These are phyloP conservation scores for Macrophya alboannulata DNA, from an alignment of 2,888 invertebrate genomes.

Conservation along the genomic window DNA sequence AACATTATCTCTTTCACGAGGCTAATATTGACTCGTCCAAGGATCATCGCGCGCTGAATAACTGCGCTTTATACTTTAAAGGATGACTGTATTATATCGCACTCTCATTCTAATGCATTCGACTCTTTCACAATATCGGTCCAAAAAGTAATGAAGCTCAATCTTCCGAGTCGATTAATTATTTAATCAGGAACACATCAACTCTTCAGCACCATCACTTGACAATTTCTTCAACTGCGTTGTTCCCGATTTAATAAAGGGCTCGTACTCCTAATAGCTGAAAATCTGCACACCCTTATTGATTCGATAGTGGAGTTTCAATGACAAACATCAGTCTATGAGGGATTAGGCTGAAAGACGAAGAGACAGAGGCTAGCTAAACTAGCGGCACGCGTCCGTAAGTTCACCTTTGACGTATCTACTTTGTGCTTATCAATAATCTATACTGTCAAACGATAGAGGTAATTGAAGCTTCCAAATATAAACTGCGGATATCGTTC, in stretches of 20 bases:
- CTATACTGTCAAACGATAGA: conserved; percentile 60
- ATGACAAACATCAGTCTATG: background rate
- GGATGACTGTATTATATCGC: background rate
- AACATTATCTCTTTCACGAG: conserved; percentile 74
- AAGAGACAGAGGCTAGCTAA: background rate
- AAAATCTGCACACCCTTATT: background rate
- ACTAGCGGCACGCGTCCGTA: conserved; percentile 14
- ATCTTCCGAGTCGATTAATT: background rate
- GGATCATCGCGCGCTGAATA: conserved; percentile 45
- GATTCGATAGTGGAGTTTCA: background rate
- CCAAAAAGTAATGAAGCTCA: background rate
- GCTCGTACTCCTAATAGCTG: too few species aligned
- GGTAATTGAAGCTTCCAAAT: conserved; percentile 65
- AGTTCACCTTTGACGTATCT: conserved; percentile 1
- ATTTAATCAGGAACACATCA: background rate
- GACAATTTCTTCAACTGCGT: too few species aligned
- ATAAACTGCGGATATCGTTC: conserved; percentile 66
- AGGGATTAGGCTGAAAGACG: background rate
- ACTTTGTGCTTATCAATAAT: conserved; percentile 56
- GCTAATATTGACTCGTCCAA: conserved; percentile 76
- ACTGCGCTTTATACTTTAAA: conserved; percentile 11
- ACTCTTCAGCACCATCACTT: background rate
- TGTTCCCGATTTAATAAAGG: too few species aligned
- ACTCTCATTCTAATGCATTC: background rate
- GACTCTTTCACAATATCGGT: background rate